Conservation (phyloP, 2,113 vertebrate species). For the Felis chaus region DNA sequence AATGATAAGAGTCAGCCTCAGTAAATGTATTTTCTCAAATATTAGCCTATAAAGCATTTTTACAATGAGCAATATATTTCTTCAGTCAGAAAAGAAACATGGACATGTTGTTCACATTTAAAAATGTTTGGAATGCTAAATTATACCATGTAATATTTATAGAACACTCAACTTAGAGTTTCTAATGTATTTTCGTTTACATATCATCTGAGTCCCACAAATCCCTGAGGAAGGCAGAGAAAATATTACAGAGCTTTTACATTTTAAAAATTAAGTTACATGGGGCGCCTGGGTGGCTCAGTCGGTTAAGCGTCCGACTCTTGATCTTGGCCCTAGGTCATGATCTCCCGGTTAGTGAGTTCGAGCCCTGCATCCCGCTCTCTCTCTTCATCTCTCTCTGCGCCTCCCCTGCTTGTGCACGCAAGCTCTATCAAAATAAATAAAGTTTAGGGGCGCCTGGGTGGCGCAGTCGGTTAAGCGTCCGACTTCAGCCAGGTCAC, state of each 20-base stretch:
- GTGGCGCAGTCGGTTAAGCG: no score
- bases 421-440: no score
- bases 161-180: conserved; percentile 12
- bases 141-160: conserved; percentile 35
- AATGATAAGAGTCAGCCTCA: not conserved
- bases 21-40: not conserved
- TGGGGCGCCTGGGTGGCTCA: not conserved
- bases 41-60: not conserved
- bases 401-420: no score
- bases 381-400: no score
- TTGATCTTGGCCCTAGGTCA: no score
- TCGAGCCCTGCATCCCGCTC: no score
- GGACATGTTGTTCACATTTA: not conserved
- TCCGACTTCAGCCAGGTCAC: no score
- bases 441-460: no score
- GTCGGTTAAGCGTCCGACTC: no score
- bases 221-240: not conserved
- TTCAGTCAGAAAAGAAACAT: conserved; percentile 5
- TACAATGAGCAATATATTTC: not conserved
- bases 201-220: not conserved
- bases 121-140: not conserved
- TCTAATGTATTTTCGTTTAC: conserved; percentile 21
- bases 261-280: not conserved
- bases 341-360: no score
- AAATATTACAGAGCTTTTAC: conserved; percentile 11